phyloP scores from a whole-genome alignment of 2,113 vertebrate species.

The Nannospalax galili region DNA sequence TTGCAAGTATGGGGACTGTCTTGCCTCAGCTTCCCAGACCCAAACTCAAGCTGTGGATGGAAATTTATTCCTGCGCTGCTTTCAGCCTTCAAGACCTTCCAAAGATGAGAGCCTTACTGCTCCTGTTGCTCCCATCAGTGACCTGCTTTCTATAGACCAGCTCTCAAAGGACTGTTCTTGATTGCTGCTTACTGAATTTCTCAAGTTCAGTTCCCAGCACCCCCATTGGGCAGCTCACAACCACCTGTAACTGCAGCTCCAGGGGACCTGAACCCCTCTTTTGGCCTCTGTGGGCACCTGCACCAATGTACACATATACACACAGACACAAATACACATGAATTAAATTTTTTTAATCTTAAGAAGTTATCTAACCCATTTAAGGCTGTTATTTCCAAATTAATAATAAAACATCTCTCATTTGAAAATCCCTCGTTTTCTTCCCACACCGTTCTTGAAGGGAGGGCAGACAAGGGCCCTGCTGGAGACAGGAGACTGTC shows the following conservation, averaged over 20 bases:
- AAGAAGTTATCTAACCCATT: not conserved
- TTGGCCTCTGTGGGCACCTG: not conserved
- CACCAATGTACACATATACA: not conserved
- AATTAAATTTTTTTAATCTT: not conserved
- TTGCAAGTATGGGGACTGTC: not conserved
- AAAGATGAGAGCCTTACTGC: not conserved
- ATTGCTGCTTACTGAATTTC: not conserved
- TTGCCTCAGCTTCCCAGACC: not conserved
- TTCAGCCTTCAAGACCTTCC: not conserved
- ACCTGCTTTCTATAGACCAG: not conserved
- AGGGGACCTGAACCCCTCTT: not conserved
- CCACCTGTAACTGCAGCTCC: not conserved
- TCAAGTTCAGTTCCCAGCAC: not conserved
- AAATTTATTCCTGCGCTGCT: not conserved
- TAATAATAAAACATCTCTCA: not conserved
- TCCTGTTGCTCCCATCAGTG: not conserved
- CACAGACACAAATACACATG: not conserved
- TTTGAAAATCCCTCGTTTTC: not conserved
- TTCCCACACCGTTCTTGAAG: not conserved
- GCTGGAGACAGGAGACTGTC: not conserved
- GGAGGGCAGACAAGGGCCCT: not conserved
- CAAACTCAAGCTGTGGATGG: not conserved
- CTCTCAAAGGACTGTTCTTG: not conserved
- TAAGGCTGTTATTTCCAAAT: not conserved
- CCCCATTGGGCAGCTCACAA: accelerated